Evolutionary conservation across 2,113 vertebrate genomes (phyloP), one percentile per base, ranked within the genome.

Genomic region (Ceyx margarethae): DNA sequence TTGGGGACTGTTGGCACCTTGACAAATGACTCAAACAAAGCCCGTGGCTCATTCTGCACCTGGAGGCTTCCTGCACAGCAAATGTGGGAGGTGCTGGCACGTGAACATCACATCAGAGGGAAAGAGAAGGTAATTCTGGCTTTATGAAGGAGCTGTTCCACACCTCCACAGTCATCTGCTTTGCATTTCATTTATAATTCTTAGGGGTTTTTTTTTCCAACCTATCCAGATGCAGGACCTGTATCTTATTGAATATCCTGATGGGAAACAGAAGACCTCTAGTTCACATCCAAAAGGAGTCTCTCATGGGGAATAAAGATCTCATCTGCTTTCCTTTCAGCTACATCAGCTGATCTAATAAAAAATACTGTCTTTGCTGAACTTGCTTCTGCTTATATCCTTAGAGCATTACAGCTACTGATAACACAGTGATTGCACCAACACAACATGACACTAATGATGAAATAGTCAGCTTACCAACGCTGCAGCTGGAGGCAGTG

Each of bases 61-160:
- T 96, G 92, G 78, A 42, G 25, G 57, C 85, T 91, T 85, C 65
- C 81, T 91, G 69, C 72, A 56, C n/a, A 33, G 61, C 85, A 80
- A 73, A n/a, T 22, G 89, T 89, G 77, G 91, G 92, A 92, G 88
- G 87, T 48, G 57, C 35, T 61, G 18, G 46, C 80, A 65, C 5
- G 8, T 82, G 84, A 85, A 21, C 61, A 77, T 72, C 86, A 28
- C 62, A n/a, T 74, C 85, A 60, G 2, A 43, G 48, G 53, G 76
- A 86, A 72, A 56, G 56, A 21, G 73, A 91, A 91, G 82, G 90
- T 85, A 64, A 80, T 58, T 92, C 64, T 96, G 89, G 57, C 90
- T 90, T 74, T 83, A 7, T 76, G 26, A 81, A 75, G 84, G 78
- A 89, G 84, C n/a, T 57, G 2, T 81, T 93, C 66, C 50, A 65